These are phyloP conservation scores for Acrobasis repandana DNA, from an alignment of 2,888 invertebrate species.

Conservation along the genomic window DNA sequence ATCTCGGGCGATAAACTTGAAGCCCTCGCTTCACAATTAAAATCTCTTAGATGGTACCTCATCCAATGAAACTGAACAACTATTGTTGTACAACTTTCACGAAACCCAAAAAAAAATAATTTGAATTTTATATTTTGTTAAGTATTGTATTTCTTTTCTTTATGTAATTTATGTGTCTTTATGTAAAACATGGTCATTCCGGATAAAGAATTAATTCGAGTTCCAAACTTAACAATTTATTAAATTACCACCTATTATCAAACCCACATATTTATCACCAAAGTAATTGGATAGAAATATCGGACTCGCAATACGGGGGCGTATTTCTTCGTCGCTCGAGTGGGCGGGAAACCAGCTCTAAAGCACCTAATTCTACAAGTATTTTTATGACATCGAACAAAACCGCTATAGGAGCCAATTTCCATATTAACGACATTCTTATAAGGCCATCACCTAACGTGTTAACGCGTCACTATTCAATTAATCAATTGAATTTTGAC, in stretches of 20 bases:
- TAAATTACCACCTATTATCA: slow-evolving; percentile 5
- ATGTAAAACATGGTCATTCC: no score
- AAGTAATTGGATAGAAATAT: slow-evolving; percentile 20
- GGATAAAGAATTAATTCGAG: no score
- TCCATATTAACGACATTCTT: slow-evolving; percentile 20
- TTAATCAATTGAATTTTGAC: slow-evolving; percentile 14
- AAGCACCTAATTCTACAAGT: neutral
- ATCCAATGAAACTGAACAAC: no score
- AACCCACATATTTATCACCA: slow-evolving; percentile 17
- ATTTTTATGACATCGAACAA: slow-evolving; percentile 21
- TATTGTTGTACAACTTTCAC: no score
- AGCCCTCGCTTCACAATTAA: no score
- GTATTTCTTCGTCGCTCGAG: slow-evolving; percentile 10
- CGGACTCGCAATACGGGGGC: slow-evolving; percentile 6
- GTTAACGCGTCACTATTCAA: slow-evolving; percentile 14
- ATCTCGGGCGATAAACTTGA: no score
- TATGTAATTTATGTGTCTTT: no score
- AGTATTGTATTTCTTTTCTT: no score
- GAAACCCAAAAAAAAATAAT: no score
- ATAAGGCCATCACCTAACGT: slow-evolving; percentile 13
- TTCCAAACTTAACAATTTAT: neutral
- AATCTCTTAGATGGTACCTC: no score
- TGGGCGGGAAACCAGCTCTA: slow-evolving; percentile 17
- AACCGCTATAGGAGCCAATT: slow-evolving; percentile 22
- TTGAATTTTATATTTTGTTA: no score